phyloP scores from a whole-genome alignment of 2,797 vertebrate genomes.

The Lepidocolaptes lacrymiger region DNA sequence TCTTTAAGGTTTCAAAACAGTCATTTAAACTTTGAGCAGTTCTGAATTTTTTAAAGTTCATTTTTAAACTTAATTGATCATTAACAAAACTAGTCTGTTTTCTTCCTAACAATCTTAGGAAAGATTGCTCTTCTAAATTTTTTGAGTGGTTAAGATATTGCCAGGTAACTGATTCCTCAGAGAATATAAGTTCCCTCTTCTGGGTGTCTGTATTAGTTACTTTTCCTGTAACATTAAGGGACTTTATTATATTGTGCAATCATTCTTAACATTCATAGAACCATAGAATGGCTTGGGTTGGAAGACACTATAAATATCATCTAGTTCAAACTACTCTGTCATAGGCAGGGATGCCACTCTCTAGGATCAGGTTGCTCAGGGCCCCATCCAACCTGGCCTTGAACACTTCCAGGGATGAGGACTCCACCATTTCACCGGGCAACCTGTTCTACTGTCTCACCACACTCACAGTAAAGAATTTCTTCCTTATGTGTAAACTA shows the following conservation, averaged over 20 bases:
- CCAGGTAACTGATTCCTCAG: not conserved
- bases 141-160: not conserved
- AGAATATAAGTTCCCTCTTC: not conserved
- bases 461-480: not conserved
- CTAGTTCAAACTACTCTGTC: not conserved
- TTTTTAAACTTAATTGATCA: not conserved
- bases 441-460: not conserved
- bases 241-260: not conserved
- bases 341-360: rapidly evolving
- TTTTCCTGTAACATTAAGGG: not conserved
- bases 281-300: not conserved
- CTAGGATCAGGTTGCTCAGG: not conserved
- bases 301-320: not conserved
- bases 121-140: not conserved
- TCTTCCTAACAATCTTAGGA: not conserved
- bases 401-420: not conserved
- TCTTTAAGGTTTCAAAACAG: not conserved
- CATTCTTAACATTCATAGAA: not conserved
- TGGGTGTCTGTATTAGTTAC: not conserved
- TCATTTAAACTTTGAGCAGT: not conserved
- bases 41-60: not conserved
- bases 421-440: not conserved
- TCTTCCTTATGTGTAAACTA: not conserved
- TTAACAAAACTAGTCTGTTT: not conserved
- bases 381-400: not conserved